Evolutionary conservation across 2,888 invertebrate species (phyloP), one percentile per base, ranked within the genome.

Genomic region (Drosophila planitibia): DNA sequence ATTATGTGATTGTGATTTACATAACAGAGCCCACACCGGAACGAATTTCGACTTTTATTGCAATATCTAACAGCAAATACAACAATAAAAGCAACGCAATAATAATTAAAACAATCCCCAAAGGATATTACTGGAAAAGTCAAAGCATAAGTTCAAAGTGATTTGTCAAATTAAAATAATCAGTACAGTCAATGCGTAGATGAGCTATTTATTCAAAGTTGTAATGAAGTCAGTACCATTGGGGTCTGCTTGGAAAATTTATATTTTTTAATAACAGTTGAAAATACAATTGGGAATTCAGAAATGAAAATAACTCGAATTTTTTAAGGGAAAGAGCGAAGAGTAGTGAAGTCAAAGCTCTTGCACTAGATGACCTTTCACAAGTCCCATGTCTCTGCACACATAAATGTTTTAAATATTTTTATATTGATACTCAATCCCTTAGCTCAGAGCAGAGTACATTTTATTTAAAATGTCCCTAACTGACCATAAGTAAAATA

Each of bases 101-200:
- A 76, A 81, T 85, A 85, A 84, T 85, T 84, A 81, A 86, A 79
- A 70, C 54, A 70, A 79, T 74, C 60, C 86, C 79, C 81, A 47
- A 70, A 74, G 75, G 84, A 74, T 58, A 54, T 58, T 70, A 33
- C 47, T 71, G 44, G 49, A 77, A 76, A 85, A 83, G 79, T 83
- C 83, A 85, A 83, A 88, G 70, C 83, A 85, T 79, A 85, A 81
- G 86, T 68, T 83, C 55, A 66, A 74, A 85, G 79, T 71, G 71
- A 85, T 85, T 85, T 88, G 86, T 84, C 86, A 86, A 86, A 79
- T 78, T 61, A 60, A 67, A 83, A 73, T 71, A 66, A 73, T 74
- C 73, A 70, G 54, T 63, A 61, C 16, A 59, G 33, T 33, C 28
- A 57, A 30, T 19, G 16, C 58, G 33, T n/a, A 41, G n/a, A 57